Evolutionary conservation across 2,113 vertebrate species (phyloP).

Genomic region (Platanista minor): DNA sequence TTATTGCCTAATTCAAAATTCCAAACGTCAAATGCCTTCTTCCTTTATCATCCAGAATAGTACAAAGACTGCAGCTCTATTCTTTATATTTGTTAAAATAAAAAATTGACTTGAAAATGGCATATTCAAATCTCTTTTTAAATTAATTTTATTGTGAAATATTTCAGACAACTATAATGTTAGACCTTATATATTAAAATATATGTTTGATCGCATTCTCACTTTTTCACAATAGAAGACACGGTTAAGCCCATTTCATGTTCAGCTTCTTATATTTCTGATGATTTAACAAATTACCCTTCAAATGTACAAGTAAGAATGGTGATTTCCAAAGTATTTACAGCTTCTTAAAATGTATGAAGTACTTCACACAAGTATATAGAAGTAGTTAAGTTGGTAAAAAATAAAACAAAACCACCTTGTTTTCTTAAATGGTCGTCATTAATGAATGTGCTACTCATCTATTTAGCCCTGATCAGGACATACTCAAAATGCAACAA

Average conservation of each 20-base stretch:
- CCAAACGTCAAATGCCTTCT: background rate
- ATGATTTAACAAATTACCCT: background rate
- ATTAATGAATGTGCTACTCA: background rate
- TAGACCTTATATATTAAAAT: background rate
- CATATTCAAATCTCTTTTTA: background rate
- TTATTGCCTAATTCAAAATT: constrained; percentile 9
- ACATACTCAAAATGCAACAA: background rate
- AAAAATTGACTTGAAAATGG: background rate
- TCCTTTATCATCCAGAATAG: background rate
- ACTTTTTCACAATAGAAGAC: background rate
- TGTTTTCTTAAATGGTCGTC: background rate
- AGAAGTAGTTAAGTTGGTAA: background rate
- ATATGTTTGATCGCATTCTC: background rate
- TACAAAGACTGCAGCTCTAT: background rate
- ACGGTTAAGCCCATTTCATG: background rate
- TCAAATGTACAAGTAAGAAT: background rate
- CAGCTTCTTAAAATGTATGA: background rate
- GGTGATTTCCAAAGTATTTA: background rate
- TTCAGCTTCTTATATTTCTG: background rate
- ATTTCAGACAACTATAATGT: background rate
- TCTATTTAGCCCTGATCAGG: background rate
- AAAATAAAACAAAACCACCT: background rate
- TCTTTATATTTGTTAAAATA: background rate
- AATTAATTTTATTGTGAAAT: background rate
- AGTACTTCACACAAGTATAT: background rate